phyloP scores from a whole-genome alignment of 2,888 invertebrate genomes.

The Acrobasis suavella region DNA sequence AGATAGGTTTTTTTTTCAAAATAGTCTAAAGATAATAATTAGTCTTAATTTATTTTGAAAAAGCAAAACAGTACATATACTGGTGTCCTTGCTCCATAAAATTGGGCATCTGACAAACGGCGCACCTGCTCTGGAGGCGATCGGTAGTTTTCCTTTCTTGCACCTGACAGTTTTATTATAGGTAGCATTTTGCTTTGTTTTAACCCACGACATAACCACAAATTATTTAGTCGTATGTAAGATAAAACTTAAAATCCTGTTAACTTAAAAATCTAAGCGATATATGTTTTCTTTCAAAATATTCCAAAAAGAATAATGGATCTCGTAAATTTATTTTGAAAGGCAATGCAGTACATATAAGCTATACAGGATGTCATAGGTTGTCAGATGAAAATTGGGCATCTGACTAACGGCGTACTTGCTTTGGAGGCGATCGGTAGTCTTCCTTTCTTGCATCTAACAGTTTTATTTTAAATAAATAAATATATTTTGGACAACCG shows the following conservation, averaged over 20 bases:
- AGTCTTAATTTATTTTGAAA: too few relatives aligned
- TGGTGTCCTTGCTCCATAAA: background rate
- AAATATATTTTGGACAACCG: too few relatives aligned
- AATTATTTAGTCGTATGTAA: background rate
- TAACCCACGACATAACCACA: background rate
- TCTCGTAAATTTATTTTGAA: too few relatives aligned
- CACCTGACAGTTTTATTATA: conserved; percentile 21
- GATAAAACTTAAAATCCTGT: background rate
- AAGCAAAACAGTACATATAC: too few relatives aligned
- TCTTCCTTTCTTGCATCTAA: conserved; percentile 14
- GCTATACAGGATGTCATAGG: too few relatives aligned
- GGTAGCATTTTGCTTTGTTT: background rate
- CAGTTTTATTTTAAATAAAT: conserved; percentile 25
- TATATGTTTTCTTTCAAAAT: too few relatives aligned
- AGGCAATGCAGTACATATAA: too few relatives aligned
- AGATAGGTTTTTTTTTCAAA: too few relatives aligned
- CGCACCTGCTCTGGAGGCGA: conserved; percentile 1
- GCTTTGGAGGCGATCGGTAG: background rate
- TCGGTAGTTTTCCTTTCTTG: conserved; percentile 14
- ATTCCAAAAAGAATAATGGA: too few relatives aligned
- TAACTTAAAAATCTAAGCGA: too few relatives aligned
- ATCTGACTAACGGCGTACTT: conserved; percentile 16
- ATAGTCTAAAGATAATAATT: too few relatives aligned
- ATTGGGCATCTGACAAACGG: conserved; percentile 15
- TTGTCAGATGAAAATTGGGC: background rate